Conservation (phyloP, 2,113 vertebrate genomes). For the Physeter macrocephalus region DNA sequence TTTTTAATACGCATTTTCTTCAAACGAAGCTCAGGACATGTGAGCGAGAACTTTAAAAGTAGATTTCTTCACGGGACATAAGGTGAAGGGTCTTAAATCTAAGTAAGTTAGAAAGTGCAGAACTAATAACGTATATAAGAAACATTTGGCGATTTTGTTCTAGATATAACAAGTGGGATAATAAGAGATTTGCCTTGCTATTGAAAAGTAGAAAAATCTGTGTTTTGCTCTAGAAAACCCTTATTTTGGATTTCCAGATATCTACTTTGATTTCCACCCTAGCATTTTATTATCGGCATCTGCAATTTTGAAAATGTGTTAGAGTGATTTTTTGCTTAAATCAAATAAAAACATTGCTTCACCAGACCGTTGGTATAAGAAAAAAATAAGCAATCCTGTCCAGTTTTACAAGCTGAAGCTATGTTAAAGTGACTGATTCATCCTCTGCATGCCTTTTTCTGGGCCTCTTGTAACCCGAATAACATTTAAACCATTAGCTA, state of each 20-base stretch:
- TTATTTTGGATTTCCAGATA: background rate
- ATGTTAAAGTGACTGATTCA: background rate
- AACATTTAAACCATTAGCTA: background rate
- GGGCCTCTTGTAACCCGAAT: background rate
- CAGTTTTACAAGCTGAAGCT: background rate
- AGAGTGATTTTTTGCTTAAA: background rate
- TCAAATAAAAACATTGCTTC: slow-evolving; percentile 9
- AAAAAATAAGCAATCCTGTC: background rate
- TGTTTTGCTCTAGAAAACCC: background rate
- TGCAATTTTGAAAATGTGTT: slow-evolving; percentile 21
- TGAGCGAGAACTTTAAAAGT: background rate
- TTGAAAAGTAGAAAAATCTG: background rate
- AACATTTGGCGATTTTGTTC: background rate
- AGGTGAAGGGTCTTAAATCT: background rate
- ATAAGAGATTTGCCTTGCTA: background rate
- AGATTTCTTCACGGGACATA: background rate
- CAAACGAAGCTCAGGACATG: background rate
- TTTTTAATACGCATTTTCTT: background rate
- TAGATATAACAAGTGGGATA: background rate
- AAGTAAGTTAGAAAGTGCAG: background rate
- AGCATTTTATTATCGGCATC: slow-evolving; percentile 23
- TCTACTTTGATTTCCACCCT: background rate
- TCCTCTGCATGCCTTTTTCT: background rate
- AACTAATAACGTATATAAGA: background rate
- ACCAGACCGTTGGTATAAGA: background rate